Base-by-base conservation (phyloP, 2,797 vertebrate species). In the Echiichthys vipera region DNA sequence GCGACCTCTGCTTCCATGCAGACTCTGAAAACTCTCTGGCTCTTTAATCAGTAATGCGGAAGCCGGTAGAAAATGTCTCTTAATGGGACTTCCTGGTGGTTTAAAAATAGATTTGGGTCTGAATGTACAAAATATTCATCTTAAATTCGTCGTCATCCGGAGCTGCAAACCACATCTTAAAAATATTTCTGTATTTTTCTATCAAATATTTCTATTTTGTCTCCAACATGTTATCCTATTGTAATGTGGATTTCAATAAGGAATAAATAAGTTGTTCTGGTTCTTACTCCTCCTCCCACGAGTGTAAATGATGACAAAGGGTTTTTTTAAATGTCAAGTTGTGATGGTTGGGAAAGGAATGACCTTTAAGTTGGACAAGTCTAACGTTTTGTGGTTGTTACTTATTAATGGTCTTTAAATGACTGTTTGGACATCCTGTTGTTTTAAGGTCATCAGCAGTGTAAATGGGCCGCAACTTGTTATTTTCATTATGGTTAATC, bases 281-380 rank as follows among this genome's bases (percentile, higher is more conserved):
- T 12, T 54, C 53, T 71, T 15, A 27, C 11, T 30, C 24, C 3
- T 29, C 47, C 4, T 50, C 32, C 36, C 53, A 22, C 30, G 22
- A 25, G 24, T 37, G 3, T 17, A 24, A 37, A 37, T 61, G 15
- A 10, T 20, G 1, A 65, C 10, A 39, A 37, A 36, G 8, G 25
- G 40, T 50, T 45, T 69, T 57, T 68, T 69, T 58, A 65, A 66
- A 67, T 71, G 49, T 73, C 53, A 54, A 30, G 24, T 8, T 39
- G 24, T 27, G 12, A 20, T 4, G 15, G 34, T 46, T 73, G 24
- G 32, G n/a, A 49, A 62, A 32, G 18, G 53, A 49, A 14, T 29
- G 6, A 56, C 56, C 55, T 54, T 72, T 43, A 61, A 22, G 25
- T 50, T 20, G 40, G n/a, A 8, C 17, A n/a, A 42, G 37, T 58